phyloP scores from a whole-genome alignment of 2,113 vertebrate genomes.

The Promerops cafer region DNA sequence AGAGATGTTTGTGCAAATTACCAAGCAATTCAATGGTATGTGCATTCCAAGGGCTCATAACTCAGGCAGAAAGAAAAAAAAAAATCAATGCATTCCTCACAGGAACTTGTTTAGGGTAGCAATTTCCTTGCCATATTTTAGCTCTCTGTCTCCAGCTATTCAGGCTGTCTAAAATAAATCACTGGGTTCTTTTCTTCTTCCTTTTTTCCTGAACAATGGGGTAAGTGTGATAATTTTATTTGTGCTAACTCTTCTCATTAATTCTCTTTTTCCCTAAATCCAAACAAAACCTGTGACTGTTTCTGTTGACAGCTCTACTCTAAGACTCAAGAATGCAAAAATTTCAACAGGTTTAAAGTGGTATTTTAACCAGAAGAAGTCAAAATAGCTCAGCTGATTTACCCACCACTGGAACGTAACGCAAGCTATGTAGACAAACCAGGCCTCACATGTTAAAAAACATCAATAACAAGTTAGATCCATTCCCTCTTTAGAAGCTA shows the following conservation, averaged over 20 bases:
- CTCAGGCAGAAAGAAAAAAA: neutral
- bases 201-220: neutral
- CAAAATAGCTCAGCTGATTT: neutral
- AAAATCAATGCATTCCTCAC: neutral
- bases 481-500: neutral
- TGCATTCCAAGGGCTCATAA: slow-evolving; percentile 41
- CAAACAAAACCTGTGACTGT: neutral
- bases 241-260: neutral
- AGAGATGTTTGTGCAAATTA: slow-evolving; percentile 1
- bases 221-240: neutral
- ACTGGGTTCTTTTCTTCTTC: neutral
- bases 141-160: slow-evolving; percentile 31
- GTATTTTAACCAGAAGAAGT: neutral
- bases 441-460: neutral
- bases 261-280: neutral
- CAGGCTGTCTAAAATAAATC: slow-evolving; percentile 42
- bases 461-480: neutral
- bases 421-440: neutral
- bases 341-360: neutral
- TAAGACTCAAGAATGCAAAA: neutral
- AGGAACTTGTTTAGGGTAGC: slow-evolving; percentile 40
- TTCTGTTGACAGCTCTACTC: neutral
- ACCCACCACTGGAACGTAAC: neutral
- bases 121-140: slow-evolving; percentile 56
- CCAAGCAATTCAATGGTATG: neutral